A percentile compares a stretch with the other conserved stretches of the same genome.
Evolutionary conservation across 2,888 invertebrate species (phyloP).

Genomic region (Aproaerema taeniolella): DNA sequence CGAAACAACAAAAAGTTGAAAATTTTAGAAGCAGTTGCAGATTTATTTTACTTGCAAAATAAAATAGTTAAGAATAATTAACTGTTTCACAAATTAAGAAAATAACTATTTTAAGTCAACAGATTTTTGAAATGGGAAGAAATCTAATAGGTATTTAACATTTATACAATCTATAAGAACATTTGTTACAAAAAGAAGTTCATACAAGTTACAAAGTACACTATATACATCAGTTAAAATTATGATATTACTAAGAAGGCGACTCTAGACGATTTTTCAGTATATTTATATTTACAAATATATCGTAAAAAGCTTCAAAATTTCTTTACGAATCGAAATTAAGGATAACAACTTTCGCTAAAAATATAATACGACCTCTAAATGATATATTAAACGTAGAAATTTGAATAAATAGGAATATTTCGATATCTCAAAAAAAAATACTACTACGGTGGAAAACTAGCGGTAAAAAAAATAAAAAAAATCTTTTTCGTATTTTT

Average conservation of each 20-base stretch:
- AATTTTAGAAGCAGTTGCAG: no score
- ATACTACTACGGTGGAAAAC: neutral
- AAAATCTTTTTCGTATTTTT: no score
- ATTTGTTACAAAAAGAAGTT: constrained; percentile 31
- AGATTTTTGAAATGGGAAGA: no score
- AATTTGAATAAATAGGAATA: no score
- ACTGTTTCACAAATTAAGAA: no score
- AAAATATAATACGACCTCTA: constrained; percentile 12
- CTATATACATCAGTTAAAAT: constrained; percentile 10
- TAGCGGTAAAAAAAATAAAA: neutral
- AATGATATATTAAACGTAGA: neutral
- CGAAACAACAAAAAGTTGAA: no score
- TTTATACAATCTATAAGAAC: constrained; percentile 1
- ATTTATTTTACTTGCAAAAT: no score
- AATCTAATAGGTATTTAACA: neutral
- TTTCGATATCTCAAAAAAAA: constrained; percentile 1
- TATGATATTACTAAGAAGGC: constrained; percentile 59
- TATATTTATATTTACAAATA: constrained; percentile 34
- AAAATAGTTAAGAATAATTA: no score
- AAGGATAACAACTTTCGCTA: constrained; percentile 12
- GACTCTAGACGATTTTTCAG: constrained; percentile 53
- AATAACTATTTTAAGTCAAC: no score
- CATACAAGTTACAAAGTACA: constrained; percentile 31
- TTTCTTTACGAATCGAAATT: neutral
- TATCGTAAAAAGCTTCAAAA: constrained; percentile 23